Percentiles rank a stretch among this genome's conserved stretches.
These are phyloP conservation scores for Forbesichthys agassizii DNA, from an alignment of 2,113 vertebrate genomes.

Conservation along the genomic window DNA sequence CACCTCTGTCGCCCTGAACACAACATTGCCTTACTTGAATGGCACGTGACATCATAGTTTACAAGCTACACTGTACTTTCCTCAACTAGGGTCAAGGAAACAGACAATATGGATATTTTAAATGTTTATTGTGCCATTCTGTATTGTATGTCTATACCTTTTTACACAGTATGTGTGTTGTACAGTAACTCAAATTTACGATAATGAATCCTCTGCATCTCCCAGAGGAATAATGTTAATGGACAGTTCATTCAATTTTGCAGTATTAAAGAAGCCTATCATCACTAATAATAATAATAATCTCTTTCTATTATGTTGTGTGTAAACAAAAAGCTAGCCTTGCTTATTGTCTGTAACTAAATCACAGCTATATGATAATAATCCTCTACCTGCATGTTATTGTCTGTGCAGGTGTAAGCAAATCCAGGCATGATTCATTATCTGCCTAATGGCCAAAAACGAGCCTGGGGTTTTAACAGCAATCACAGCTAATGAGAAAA, in stretches of 20 bases:
- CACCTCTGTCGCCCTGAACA: too few relatives aligned
- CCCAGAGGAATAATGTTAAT: conserved; percentile 48
- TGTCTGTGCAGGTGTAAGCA: conserved; percentile 87
- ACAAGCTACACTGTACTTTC: not conserved
- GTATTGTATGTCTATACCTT: too few relatives aligned
- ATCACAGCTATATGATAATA: not conserved
- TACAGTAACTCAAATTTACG: conserved; percentile 38
- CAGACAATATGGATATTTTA: not conserved
- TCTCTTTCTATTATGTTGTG: too few relatives aligned
- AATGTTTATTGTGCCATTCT: too few relatives aligned
- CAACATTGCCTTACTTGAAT: too few relatives aligned
- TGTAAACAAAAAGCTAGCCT: not conserved
- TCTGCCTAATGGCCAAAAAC: conserved; percentile 91
- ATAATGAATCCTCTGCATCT: conserved; percentile 16
- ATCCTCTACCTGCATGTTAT: conserved; percentile 68
- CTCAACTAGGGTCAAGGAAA: conserved; percentile 3
- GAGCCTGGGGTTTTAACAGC: conserved; percentile 86
- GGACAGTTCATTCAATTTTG: conserved; percentile 17
- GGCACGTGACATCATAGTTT: too few relatives aligned
- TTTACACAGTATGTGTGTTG: conserved; percentile 1
- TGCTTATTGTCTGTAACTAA: conserved; percentile 9
- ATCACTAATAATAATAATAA: too few relatives aligned
- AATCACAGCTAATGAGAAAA: conserved; percentile 89
- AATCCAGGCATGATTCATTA: conserved; percentile 89
- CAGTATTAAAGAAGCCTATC: not conserved